Evolutionary conservation across 2,888 invertebrate species (phyloP), one percentile per base, ranked within the genome.

Genomic region (Stenodera caucasica): DNA sequence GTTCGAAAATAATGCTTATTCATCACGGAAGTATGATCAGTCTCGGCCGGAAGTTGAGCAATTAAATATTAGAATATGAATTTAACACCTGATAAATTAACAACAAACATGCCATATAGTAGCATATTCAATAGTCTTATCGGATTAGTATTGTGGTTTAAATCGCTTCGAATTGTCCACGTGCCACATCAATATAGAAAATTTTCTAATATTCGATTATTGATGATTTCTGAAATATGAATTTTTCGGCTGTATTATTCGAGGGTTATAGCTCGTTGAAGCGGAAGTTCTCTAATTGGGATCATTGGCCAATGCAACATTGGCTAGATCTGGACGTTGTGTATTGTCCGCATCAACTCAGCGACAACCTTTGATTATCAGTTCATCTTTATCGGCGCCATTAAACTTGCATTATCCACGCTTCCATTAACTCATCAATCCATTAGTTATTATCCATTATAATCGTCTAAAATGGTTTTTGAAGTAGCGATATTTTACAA

Each of bases 41-140:
- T 71, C 67, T 67, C 68, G 60, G 68, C 74, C 74, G 75, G 75
- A 76, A 77, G 70, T 69, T 69, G 70, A 68, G 69, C 75, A 77
- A 77, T 77, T 77, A 77, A 75, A 71, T 75, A 71, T 76, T 71
- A 68, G 65, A 68, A 67, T 72, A 71, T 70, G 73, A 75, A 74
- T 72, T 72, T 72, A 72, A 73, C 78, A 78, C 78, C 78, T 78
- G 78, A 77, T 76, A 73, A 77, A 77, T 77, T 75, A 72, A 69
- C 68, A 69, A 68, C 71, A 64, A 67, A 69, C 68, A 70, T 67
- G 70, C 68, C 57, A 72, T 64, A 62, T 67, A 70, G 65, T 64
- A 66, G 70, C 69, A 65, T 66, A 65, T 65, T 66, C 63, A 61
- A 40, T 45, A 23, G 45, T 45, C 12, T 45, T 45, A 45, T 45